Evolutionary conservation across 1,140 invertebrate genomes (phyloP).

Genomic region (Macrobrachium nipponense): DNA sequence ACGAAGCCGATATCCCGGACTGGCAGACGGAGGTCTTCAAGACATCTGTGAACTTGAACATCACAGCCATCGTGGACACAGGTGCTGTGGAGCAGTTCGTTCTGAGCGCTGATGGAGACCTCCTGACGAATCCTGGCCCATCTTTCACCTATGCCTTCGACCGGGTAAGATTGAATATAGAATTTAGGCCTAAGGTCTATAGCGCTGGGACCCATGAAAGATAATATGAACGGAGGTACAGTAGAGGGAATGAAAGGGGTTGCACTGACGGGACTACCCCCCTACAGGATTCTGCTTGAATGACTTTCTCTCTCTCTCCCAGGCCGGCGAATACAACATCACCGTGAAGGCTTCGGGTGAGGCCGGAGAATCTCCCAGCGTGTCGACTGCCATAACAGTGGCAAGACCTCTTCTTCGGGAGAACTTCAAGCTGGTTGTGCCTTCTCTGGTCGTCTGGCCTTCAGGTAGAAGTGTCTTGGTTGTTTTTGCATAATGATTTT

Average conservation of each 20-base stretch:
- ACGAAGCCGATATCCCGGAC: not conserved
- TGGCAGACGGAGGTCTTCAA: slow-evolving; percentile 8
- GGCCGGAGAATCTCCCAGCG: not conserved
- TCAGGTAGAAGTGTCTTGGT: slow-evolving; percentile 6
- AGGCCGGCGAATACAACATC: slow-evolving; percentile 22
- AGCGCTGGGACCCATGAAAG: too few species aligned
- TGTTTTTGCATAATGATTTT: too few species aligned
- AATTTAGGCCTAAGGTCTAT: not conserved
- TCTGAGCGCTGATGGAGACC: not conserved
- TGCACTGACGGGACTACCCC: too few species aligned
- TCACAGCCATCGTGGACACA: slow-evolving; percentile 25
- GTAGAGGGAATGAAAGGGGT: too few species aligned
- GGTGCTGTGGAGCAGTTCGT: slow-evolving; percentile 18
- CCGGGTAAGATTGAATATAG: not conserved
- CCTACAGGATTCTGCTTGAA: too few species aligned
- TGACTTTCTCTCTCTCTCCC: not conserved
- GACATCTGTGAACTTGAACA: slow-evolving; percentile 1
- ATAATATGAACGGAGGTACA: too few species aligned
- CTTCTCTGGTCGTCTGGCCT: slow-evolving; percentile 20
- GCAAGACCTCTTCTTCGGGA: slow-evolving; percentile 3
- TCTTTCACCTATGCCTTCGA: slow-evolving; percentile 33
- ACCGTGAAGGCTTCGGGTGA: slow-evolving; percentile 3
- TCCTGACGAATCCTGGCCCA: not conserved
- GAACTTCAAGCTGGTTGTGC: slow-evolving; percentile 1
- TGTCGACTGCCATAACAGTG: not conserved